phyloP scores from a whole-genome alignment of 2,113 vertebrate genomes.

The Rallus limicola region DNA sequence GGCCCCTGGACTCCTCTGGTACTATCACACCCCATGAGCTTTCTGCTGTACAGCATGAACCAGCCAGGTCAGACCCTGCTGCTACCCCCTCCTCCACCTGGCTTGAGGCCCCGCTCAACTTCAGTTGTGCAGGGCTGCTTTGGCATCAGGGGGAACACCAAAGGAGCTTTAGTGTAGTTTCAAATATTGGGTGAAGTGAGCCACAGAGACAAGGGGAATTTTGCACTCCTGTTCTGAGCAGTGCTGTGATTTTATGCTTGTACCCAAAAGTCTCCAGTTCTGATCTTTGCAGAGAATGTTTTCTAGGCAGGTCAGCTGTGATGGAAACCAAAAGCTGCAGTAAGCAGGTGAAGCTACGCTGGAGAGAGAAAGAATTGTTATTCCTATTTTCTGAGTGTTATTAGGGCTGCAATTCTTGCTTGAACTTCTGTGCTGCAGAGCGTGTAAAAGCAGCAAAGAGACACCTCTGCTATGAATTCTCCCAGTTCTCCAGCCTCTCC shows the following conservation, averaged over 20 bases:
- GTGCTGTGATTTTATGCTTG: not conserved
- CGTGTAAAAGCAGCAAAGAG: not conserved
- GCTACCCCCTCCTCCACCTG: not conserved
- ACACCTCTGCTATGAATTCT: not conserved
- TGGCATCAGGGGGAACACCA: too few relatives aligned
- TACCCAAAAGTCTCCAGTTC: not conserved
- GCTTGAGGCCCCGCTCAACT: not conserved
- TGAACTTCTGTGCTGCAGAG: accelerated
- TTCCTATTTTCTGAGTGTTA: not conserved
- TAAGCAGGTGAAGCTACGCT: not conserved
- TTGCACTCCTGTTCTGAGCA: not conserved
- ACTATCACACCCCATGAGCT: not conserved
- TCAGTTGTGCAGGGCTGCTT: not conserved
- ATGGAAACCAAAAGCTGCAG: not conserved
- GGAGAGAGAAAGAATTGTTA: not conserved
- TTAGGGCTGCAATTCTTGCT: not conserved
- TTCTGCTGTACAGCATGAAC: not conserved
- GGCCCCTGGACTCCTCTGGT: not conserved
- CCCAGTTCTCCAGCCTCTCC: not conserved
- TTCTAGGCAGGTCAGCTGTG: not conserved
- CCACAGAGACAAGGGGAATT: not conserved
- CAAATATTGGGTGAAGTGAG: not conserved
- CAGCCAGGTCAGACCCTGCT: not conserved
- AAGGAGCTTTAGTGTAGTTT: not conserved
- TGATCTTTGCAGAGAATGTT: not conserved